phyloP scores from a whole-genome alignment of 1,140 invertebrate genomes.

The Ceratina calcarata region DNA sequence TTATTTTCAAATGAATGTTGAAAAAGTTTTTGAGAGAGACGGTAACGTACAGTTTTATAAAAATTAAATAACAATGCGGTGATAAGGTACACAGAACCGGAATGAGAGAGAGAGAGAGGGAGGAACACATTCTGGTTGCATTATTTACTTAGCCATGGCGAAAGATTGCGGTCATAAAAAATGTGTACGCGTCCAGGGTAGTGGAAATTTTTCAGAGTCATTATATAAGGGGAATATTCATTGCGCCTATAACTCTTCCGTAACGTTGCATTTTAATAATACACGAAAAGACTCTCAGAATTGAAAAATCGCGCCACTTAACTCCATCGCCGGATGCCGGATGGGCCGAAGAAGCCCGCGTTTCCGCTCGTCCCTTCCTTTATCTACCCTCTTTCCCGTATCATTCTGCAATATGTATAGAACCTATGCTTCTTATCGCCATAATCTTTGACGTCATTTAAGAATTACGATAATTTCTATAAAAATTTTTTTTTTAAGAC shows the following conservation, averaged over 20 bases:
- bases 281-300: conserved; percentile 64
- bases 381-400: not conserved
- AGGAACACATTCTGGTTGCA: conserved; percentile 20
- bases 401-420: conserved; percentile 24
- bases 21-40: not conserved
- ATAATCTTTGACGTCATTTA: not conserved
- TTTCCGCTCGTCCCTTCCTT: conserved; percentile 5
- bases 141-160: conserved; percentile 51
- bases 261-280: conserved; percentile 66
- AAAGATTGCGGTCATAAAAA: conserved; percentile 58
- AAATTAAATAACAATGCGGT: conserved; percentile 25
- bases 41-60: not conserved
- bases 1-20: not conserved
- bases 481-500: too few species aligned
- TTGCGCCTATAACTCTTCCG: conserved; percentile 59
- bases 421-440: not conserved
- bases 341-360: conserved; percentile 35
- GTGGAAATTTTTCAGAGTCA: conserved; percentile 60
- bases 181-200: conserved; percentile 47
- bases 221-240: conserved; percentile 65
- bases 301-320: conserved; percentile 64
- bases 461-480: too few species aligned
- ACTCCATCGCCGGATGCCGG: conserved; percentile 53
- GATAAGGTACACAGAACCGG: not conserved
- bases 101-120: too few species aligned